Evolutionary conservation across 2,888 invertebrate species (phyloP).

Genomic region (Dryocosmus kuriphilus): DNA sequence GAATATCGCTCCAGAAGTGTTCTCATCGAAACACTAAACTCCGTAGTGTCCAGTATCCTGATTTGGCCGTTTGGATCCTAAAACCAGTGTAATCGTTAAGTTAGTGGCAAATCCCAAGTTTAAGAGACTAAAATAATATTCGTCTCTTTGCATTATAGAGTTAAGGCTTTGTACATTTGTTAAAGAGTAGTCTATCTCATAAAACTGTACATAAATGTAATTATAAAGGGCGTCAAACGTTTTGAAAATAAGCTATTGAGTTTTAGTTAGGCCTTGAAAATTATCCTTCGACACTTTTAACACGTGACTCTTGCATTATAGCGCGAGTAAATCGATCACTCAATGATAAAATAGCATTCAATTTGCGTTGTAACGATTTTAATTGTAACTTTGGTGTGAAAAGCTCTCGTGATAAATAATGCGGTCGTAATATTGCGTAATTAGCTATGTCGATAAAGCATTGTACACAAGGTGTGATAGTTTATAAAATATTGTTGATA

Average conservation of each 20-base stretch:
- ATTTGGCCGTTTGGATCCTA: background rate
- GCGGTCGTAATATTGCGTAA: background rate
- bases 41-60: background rate
- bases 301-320: background rate
- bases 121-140: background rate
- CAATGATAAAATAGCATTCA: background rate
- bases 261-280: background rate
- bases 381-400: background rate
- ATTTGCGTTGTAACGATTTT: background rate
- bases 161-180: slow-evolving; percentile 33
- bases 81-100: background rate
- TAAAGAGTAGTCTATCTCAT: slow-evolving; percentile 8
- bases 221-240: slow-evolving; percentile 27
- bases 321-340: too few species aligned
- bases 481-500: slow-evolving; percentile 5
- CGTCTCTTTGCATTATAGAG: background rate
- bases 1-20: background rate
- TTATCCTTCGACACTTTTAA: background rate
- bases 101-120: background rate
- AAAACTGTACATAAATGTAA: slow-evolving; percentile 32
- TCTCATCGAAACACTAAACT: slow-evolving; percentile 7
- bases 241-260: background rate
- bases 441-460: background rate
- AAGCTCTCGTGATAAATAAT: background rate
- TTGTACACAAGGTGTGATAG: background rate